Conservation (phyloP, 2,888 invertebrate species). For the Crocallis elinguaria region DNA sequence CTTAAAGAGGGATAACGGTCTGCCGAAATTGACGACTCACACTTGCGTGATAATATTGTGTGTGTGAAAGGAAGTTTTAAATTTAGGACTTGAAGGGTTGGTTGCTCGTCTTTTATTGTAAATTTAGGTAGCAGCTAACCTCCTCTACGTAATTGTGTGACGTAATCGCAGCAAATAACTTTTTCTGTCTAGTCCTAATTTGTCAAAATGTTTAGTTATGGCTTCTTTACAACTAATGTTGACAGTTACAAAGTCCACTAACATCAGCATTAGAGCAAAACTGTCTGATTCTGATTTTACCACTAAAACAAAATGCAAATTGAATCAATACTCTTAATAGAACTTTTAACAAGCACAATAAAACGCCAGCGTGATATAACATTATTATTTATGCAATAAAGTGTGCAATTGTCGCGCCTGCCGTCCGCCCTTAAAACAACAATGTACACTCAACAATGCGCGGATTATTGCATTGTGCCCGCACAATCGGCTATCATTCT, state of each 20-base stretch:
- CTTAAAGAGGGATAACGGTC: conserved; percentile 33
- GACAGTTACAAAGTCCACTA: too few species aligned
- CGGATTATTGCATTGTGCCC: conserved; percentile 85
- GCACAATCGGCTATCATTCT: conserved; percentile 74
- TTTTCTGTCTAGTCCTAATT: too few species aligned
- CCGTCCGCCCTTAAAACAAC: conserved; percentile 84
- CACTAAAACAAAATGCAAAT: conserved; percentile 3
- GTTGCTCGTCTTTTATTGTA: too few species aligned
- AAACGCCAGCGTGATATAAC: conserved; percentile 75
- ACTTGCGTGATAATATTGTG: conserved; percentile 6
- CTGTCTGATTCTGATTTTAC: too few species aligned
- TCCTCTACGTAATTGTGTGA: too few species aligned
- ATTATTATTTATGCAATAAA: conserved; percentile 85
- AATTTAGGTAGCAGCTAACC: too few species aligned
- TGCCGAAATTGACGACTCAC: conserved; percentile 19
- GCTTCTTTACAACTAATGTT: too few species aligned
- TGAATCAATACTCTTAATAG: conserved; percentile 54
- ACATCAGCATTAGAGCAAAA: too few species aligned
- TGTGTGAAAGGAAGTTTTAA: conserved; percentile 10
- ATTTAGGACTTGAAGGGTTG: conserved; percentile 4
- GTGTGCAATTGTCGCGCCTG: conserved; percentile 79
- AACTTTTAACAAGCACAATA: conserved; percentile 69
- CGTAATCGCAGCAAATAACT: not conserved
- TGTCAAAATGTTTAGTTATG: too few species aligned
- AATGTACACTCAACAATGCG: conserved; percentile 83